These are phyloP conservation scores for Pammene fasciana DNA, from an alignment of 2,888 invertebrate species.

Conservation along the genomic window DNA sequence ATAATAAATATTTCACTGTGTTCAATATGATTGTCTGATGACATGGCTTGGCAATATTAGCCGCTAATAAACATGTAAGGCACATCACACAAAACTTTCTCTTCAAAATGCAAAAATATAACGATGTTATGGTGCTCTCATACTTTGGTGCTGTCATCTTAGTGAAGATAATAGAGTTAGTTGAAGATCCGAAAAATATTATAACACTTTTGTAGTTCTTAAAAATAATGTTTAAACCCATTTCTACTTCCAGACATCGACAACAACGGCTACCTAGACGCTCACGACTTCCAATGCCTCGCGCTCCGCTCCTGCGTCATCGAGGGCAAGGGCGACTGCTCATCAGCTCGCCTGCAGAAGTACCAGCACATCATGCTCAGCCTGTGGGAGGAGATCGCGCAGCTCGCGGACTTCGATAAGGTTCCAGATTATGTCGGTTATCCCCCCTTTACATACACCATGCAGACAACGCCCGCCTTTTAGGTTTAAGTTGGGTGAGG, in stretches of 20 bases:
- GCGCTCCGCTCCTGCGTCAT: conserved; percentile 91
- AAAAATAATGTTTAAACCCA: too few relatives aligned
- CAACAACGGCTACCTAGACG: conserved; percentile 92
- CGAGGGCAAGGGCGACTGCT: conserved; percentile 92
- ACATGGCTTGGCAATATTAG: too few relatives aligned
- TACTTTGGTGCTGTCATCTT: too few relatives aligned
- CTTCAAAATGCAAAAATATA: too few relatives aligned
- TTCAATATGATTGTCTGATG: too few relatives aligned
- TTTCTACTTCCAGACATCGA: conserved; percentile 87
- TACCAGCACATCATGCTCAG: conserved; percentile 92
- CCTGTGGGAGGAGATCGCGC: conserved; percentile 93
- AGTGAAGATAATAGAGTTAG: too few relatives aligned
- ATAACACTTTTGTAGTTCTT: too few relatives aligned
- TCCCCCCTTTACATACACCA: conserved; percentile 56
- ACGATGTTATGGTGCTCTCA: too few relatives aligned
- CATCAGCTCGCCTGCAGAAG: conserved; percentile 87
- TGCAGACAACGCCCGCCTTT: conserved; percentile 43
- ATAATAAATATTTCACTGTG: too few relatives aligned
- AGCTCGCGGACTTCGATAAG: conserved; percentile 94
- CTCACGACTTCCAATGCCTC: conserved; percentile 92
- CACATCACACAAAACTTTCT: too few relatives aligned
- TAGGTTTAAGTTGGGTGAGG: conserved; percentile 27
- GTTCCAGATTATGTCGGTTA: conserved; percentile 85
- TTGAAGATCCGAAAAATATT: too few relatives aligned
- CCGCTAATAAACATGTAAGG: too few relatives aligned